Percentiles rank a stretch among this genome's conserved stretches.
phyloP scores from a whole-genome alignment of 2,888 invertebrate species.

The Pocota personata region DNA sequence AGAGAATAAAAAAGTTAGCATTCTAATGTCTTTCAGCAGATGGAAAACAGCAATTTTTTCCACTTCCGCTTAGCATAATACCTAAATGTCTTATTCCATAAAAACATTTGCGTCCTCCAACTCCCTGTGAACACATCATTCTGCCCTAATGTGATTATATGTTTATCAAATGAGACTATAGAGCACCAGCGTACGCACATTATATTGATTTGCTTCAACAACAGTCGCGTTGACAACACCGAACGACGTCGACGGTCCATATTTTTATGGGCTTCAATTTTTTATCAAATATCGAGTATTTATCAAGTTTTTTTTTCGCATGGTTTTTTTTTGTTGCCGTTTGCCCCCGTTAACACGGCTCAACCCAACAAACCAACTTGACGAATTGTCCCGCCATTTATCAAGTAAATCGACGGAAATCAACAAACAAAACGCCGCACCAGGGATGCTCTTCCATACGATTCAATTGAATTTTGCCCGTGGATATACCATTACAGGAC shows the following conservation, averaged over 20 bases:
- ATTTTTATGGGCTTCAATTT: slow-evolving; percentile 73
- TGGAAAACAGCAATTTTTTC: slow-evolving; percentile 48
- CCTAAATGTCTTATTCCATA: background rate
- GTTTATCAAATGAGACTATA: slow-evolving; percentile 64
- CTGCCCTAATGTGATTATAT: slow-evolving; percentile 69
- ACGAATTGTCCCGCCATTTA: slow-evolving; percentile 77
- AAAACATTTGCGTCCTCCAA: background rate
- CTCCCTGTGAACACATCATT: slow-evolving; percentile 54
- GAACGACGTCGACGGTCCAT: slow-evolving; percentile 49
- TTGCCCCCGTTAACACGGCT: slow-evolving; percentile 46
- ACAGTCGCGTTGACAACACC: slow-evolving; percentile 31
- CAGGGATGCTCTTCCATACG: slow-evolving; percentile 41
- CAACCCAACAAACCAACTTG: slow-evolving; percentile 75
- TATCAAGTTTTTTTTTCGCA: slow-evolving; percentile 62
- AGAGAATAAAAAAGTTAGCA: no score
- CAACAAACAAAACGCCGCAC: slow-evolving; percentile 67
- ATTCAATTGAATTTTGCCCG: slow-evolving; percentile 63
- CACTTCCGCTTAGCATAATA: slow-evolving; percentile 38
- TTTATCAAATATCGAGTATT: slow-evolving; percentile 73
- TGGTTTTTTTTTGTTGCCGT: background rate
- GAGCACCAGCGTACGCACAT: slow-evolving; percentile 31
- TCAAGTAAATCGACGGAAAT: slow-evolving; percentile 75
- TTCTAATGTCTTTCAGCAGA: slow-evolving; percentile 29
- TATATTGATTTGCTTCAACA: slow-evolving; percentile 47
- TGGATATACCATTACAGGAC: slow-evolving; percentile 15